Evolutionary conservation across 2,888 invertebrate species (phyloP).

Genomic region (Eupithecia insigniata): DNA sequence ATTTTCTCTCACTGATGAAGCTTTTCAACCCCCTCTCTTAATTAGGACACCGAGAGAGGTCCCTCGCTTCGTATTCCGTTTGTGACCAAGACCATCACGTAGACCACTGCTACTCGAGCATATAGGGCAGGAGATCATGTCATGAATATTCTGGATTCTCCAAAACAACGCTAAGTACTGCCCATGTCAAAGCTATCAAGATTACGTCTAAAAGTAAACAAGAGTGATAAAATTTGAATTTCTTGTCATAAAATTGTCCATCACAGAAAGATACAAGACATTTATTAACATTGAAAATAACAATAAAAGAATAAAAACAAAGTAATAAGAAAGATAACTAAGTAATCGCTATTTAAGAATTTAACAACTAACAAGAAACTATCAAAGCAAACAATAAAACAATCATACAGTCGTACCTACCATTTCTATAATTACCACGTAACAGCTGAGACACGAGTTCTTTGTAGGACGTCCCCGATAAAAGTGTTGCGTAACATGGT

Average conservation of each 20-base stretch:
- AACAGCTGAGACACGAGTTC: slow-evolving; percentile 39
- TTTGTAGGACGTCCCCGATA: slow-evolving; percentile 46
- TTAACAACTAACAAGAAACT: not conserved
- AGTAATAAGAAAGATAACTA: not conserved
- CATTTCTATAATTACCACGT: slow-evolving; percentile 29
- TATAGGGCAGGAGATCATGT: not conserved
- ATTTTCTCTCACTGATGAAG: not conserved
- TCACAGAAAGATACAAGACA: not conserved
- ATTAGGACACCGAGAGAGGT: not conserved
- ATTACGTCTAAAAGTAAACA: no score
- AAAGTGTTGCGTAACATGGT: slow-evolving; percentile 43
- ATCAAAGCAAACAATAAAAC: slow-evolving; percentile 2
- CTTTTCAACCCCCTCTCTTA: not conserved
- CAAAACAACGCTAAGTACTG: not conserved
- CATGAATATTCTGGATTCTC: not conserved
- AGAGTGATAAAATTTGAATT: not conserved
- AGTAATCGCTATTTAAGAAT: not conserved
- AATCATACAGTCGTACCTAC: slow-evolving; percentile 16
- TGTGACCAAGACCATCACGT: not conserved
- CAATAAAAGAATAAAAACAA: not conserved
- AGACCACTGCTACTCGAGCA: not conserved
- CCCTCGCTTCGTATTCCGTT: not conserved
- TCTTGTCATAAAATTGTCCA: not conserved
- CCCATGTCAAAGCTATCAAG: not conserved
- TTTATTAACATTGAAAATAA: not conserved